These are phyloP conservation scores for Megatriorchis doriae DNA, from an alignment of 2,113 vertebrate genomes.

Conservation along the genomic window DNA sequence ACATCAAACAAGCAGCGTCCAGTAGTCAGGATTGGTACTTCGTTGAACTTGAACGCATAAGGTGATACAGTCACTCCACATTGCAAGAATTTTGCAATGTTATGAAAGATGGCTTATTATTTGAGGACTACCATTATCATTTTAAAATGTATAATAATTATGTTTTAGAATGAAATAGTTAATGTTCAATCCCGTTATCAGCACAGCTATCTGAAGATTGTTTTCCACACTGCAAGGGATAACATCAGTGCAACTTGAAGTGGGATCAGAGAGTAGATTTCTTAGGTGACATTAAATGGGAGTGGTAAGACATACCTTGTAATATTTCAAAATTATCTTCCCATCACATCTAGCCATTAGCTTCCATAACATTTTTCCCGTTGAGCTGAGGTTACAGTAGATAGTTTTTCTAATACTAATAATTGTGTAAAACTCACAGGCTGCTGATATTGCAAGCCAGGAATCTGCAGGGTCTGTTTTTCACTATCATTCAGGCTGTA, in stretches of 20 bases:
- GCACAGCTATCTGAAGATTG: not conserved
- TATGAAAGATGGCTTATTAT: not conserved
- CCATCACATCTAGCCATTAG: not conserved
- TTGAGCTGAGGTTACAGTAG: not conserved
- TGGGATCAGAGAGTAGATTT: not conserved
- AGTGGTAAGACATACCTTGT: not conserved
- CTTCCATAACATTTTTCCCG: not conserved
- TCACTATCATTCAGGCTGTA: not conserved
- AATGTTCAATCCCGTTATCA: not conserved
- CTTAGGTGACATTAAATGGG: not conserved
- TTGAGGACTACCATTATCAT: not conserved
- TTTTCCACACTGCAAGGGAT: not conserved
- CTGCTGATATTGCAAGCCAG: not conserved
- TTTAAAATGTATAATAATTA: not conserved
- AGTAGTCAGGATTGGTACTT: not conserved
- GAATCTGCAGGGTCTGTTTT: slow-evolving; percentile 1
- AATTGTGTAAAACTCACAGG: not conserved
- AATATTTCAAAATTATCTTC: slow-evolving; percentile 6
- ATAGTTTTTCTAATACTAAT: not conserved
- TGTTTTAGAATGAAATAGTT: not conserved
- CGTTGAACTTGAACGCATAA: not conserved
- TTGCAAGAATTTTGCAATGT: not conserved
- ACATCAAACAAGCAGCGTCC: not conserved
- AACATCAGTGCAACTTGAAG: not conserved
- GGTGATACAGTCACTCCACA: not conserved